A percentile compares a stretch with the other conserved stretches of the same genome.
Conservation (phyloP, 1,140 invertebrate species). For the Thaumetopoea pityocampa region DNA sequence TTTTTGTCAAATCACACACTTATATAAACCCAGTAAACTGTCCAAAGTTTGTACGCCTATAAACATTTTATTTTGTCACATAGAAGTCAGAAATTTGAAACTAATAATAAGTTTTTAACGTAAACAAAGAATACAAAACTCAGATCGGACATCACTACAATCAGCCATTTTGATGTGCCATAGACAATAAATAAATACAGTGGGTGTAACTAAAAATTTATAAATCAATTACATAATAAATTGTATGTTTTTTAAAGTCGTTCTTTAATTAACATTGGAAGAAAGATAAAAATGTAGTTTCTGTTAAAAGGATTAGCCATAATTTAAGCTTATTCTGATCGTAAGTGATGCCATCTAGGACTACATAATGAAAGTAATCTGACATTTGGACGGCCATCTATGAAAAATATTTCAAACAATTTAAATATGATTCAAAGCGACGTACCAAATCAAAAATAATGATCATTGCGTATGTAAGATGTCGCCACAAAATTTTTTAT, state of each 20-base stretch:
- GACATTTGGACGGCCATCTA: slow-evolving; percentile 14
- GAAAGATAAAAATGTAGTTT: neutral
- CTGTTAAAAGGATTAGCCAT: neutral
- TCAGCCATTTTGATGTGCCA: slow-evolving; percentile 66
- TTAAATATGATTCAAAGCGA: slow-evolving; percentile 3
- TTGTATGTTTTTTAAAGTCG: no score
- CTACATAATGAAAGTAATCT: slow-evolving; percentile 8
- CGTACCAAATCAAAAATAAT: neutral
- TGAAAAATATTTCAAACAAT: neutral
- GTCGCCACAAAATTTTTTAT: no score
- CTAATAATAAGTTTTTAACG: slow-evolving; percentile 58
- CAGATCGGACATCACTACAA: slow-evolving; percentile 58
- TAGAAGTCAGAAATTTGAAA: slow-evolving; percentile 55
- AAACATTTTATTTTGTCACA: slow-evolving; percentile 71
- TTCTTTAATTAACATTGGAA: neutral
- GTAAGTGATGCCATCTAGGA: neutral
- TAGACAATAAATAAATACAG: slow-evolving; percentile 43
- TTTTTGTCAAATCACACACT: slow-evolving; percentile 73
- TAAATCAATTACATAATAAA: no score
- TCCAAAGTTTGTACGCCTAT: slow-evolving; percentile 57
- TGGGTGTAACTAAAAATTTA: slow-evolving; percentile 6
- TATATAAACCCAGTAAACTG: slow-evolving; percentile 51
- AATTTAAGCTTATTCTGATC: neutral
- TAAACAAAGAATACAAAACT: slow-evolving; percentile 72
- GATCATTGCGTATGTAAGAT: no score